A percentile compares a stretch with the other conserved stretches of the same genome.
Conservation (phyloP, 2,888 invertebrate genomes). For the Latrodectus elegans region DNA sequence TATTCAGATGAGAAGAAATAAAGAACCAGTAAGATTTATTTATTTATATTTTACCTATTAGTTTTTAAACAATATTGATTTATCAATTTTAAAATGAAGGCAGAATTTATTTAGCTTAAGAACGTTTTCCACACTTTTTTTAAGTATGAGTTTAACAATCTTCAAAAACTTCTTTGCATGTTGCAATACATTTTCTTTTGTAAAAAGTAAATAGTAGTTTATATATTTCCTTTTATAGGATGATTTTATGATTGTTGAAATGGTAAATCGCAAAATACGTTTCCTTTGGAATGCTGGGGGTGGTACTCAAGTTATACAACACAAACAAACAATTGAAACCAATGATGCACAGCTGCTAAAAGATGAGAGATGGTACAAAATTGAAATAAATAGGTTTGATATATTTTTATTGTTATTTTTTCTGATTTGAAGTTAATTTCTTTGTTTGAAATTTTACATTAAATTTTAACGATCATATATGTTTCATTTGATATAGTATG, state of each 20-base stretch:
- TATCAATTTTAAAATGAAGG: background rate
- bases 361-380: slow-evolving; percentile 85
- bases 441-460: background rate
- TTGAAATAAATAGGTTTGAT: slow-evolving; percentile 79
- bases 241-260: slow-evolving; percentile 85
- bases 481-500: too few relatives aligned
- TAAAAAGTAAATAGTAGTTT: background rate
- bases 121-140: too few relatives aligned
- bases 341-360: slow-evolving; percentile 79
- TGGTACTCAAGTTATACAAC: slow-evolving; percentile 81
- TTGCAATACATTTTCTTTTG: too few relatives aligned
- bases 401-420: slow-evolving; percentile 7
- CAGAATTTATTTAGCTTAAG: too few relatives aligned
- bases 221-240: slow-evolving; percentile 68
- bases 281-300: slow-evolving; percentile 88
- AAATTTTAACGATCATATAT: background rate
- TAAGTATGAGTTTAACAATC: too few relatives aligned
- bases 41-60: background rate
- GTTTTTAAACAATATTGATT: too few relatives aligned
- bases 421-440: background rate
- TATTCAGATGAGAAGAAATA: slow-evolving; percentile 54
- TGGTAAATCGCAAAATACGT: slow-evolving; percentile 82
- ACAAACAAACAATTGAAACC: slow-evolving; percentile 81
- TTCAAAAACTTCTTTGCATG: too few relatives aligned
- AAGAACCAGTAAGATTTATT: slow-evolving; percentile 56